Evolutionary conservation across 2,797 vertebrate species (phyloP), one percentile per base, ranked within the genome.

Genomic region (Eospalax fontanierii): DNA sequence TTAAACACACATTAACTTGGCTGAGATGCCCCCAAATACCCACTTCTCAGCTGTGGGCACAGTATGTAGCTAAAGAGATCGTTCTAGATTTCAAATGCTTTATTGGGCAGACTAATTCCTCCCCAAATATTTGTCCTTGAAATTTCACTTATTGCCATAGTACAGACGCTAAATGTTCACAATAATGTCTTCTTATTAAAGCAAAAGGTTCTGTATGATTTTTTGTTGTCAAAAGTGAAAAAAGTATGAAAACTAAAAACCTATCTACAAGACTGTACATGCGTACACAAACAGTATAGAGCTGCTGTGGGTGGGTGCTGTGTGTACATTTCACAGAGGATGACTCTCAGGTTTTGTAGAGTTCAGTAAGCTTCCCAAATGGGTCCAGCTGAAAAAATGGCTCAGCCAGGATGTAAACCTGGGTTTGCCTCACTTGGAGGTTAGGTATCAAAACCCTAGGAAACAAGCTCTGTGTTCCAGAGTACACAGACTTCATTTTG

Each of bases 71-170:
- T 12, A 54, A 54, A 2, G 50, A 54, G 50, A 54, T 12, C 50
- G 14, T 54, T 54, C 50, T 54, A 54, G 50, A 54, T 54, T 54
- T 12, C 14, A 15, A 9, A 54, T 54, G 50, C 50, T 54, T 54
- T 63, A 63, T 24, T 63, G 24, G 61, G 4, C 6, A 63, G 18
- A 63, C 24, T 6, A 63, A 63, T 63, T 21, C 24, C 18, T 63
- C 61, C 24, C 54, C 50, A 85, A 92, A 59, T 46, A 88, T 70
- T 93, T 79, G 8, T 70, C 59, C 54, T 73, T 88, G 73, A 88
- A 87, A 59, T 28, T 81, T 28, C 68, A 50, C 3, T 90, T 81
- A 76, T 7, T 66, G 61, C 24, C 57, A 76, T n/a, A 71, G 50
- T 54, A 28, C 33, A 63, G 68, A 43, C 33, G 35, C 82, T 4